These are phyloP conservation scores for Choristoneura fumiferana DNA, from an alignment of 1,140 invertebrate genomes.

Conservation along the genomic window DNA sequence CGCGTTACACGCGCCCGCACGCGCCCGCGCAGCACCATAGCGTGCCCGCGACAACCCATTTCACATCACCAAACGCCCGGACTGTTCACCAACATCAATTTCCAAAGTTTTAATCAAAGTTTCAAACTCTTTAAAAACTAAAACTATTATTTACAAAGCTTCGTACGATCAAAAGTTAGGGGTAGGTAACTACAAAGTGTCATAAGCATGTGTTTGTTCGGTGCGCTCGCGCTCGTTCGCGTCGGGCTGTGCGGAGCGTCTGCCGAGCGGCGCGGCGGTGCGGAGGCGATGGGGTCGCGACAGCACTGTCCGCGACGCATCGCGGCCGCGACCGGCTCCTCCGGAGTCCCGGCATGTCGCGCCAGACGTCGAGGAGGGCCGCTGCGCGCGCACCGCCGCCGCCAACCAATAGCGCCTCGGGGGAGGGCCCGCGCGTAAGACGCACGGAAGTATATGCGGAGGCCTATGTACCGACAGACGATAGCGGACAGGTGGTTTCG, in stretches of 20 bases:
- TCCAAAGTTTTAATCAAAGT: not conserved
- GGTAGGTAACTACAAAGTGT: not conserved
- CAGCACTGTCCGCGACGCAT: slow-evolving; percentile 64
- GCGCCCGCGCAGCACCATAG: slow-evolving; percentile 33
- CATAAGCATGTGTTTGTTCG: not conserved
- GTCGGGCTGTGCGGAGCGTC: slow-evolving; percentile 31
- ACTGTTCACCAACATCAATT: slow-evolving; percentile 4
- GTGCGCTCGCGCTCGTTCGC: slow-evolving; percentile 24
- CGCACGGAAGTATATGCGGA: slow-evolving; percentile 77
- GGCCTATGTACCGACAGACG: slow-evolving; percentile 77
- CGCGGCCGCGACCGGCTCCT: slow-evolving; percentile 63
- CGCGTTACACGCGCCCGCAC: slow-evolving; percentile 36
- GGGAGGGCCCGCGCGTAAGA: slow-evolving; percentile 72
- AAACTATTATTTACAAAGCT: slow-evolving; percentile 10
- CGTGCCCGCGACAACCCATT: slow-evolving; percentile 53
- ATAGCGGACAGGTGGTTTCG: slow-evolving; percentile 77
- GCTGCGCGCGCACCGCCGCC: slow-evolving; percentile 63
- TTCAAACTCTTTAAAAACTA: slow-evolving; percentile 14
- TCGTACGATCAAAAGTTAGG: slow-evolving; percentile 1
- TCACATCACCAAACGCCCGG: slow-evolving; percentile 63
- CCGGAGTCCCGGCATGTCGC: slow-evolving; percentile 58
- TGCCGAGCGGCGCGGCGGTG: slow-evolving; percentile 30
- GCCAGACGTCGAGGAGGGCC: slow-evolving; percentile 61
- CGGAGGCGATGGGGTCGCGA: slow-evolving; percentile 54
- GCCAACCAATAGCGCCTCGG: slow-evolving; percentile 59